Percentiles rank a stretch among this genome's conserved stretches.
These are phyloP conservation scores for Tenthredo livida DNA, from an alignment of 2,888 invertebrate species.

Conservation along the genomic window DNA sequence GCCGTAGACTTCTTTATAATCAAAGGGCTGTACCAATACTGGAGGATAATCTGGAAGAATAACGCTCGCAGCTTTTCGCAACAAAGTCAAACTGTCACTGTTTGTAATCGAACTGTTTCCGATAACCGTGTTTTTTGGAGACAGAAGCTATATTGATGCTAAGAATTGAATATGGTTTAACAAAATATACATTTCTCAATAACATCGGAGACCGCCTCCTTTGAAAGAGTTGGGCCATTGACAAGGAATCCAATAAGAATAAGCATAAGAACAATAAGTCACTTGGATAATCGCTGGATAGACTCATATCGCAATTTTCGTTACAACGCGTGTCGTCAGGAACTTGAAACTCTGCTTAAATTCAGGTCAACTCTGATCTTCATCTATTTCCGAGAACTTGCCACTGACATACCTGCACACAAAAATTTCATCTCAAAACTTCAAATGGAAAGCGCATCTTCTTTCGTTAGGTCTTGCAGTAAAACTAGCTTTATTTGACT, in stretches of 20 bases:
- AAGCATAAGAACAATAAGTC: no score
- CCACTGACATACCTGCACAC: neutral
- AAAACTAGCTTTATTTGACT: slow-evolving; percentile 6
- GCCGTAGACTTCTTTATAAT: no score
- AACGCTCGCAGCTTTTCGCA: neutral
- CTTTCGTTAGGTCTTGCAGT: neutral
- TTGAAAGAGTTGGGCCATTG: neutral
- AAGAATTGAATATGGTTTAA: neutral
- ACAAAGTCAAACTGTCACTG: neutral
- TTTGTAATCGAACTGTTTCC: neutral
- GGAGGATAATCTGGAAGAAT: neutral
- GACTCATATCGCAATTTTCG: neutral
- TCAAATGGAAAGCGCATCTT: neutral
- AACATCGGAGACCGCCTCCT: neutral
- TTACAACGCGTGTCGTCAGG: neutral
- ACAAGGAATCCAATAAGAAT: neutral
- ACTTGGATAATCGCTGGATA: neutral
- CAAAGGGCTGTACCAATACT: no score
- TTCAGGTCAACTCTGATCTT: neutral
- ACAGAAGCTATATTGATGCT: neutral
- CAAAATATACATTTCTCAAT: neutral
- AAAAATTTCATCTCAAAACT: slow-evolving; percentile 7
- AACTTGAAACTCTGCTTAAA: neutral
- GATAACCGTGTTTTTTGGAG: neutral
- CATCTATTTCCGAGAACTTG: neutral